Percentiles rank a stretch among this genome's conserved stretches.
Conservation (phyloP, 2,113 vertebrate species). For the Thermophis baileyi region DNA sequence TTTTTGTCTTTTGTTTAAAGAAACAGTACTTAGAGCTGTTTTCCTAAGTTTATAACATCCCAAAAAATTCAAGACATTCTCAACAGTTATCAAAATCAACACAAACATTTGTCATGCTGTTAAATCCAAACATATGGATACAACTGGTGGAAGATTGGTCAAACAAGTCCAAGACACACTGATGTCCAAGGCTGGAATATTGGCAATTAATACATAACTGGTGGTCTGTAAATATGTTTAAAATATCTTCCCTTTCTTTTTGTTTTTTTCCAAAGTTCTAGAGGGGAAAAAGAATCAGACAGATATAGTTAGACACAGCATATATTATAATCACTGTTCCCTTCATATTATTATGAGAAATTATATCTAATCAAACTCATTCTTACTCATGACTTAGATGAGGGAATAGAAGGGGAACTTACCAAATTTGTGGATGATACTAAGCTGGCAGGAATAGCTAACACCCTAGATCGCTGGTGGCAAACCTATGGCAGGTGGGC, state of each 20-base stretch:
- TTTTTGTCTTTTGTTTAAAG: neutral
- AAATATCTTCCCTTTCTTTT: conserved; percentile 99
- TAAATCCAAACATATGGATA: conserved; percentile 79
- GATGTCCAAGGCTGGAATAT: conserved; percentile 85
- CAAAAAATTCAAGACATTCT: conserved; percentile 80
- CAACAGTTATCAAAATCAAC: conserved; percentile 75
- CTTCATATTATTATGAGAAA: too few species aligned
- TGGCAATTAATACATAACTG: conserved; percentile 83
- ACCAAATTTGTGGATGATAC: too few species aligned
- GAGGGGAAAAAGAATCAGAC: neutral
- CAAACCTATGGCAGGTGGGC: too few species aligned
- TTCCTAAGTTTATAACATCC: conserved; percentile 81
- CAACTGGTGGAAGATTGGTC: conserved; percentile 81
- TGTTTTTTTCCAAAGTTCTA: conserved; percentile 99
- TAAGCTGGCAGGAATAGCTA: too few species aligned
- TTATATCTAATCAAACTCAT: too few species aligned
- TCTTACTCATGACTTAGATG: too few species aligned
- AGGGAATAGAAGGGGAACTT: too few species aligned
- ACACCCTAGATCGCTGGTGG: too few species aligned
- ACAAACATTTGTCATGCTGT: conserved; percentile 77
- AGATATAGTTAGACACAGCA: neutral
- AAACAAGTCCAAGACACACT: conserved; percentile 79
- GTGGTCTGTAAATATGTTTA: conserved; percentile 76
- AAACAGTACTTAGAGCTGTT: conserved; percentile 76
- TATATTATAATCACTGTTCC: too few species aligned